Evolutionary conservation across 2,113 vertebrate genomes (phyloP).

Genomic region (Myotis brandtii): DNA sequence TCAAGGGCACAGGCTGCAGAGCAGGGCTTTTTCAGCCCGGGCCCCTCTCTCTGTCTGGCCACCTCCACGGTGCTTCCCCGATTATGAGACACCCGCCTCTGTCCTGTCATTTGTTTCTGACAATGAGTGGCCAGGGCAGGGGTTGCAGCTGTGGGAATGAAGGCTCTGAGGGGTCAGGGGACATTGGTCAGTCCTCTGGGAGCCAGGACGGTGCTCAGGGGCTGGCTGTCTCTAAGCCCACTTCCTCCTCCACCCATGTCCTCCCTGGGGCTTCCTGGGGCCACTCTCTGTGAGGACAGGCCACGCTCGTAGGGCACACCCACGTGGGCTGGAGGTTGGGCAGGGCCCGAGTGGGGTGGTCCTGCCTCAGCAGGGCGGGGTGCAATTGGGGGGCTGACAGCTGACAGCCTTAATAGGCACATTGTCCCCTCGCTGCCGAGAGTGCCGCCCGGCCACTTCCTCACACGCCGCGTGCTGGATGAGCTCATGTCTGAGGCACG

Average conservation of each 20-base stretch:
- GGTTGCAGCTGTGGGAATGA: background rate
- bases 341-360: constrained; percentile 54
- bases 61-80: background rate
- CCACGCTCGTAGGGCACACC: background rate
- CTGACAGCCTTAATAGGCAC: constrained; percentile 72
- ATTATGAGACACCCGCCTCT: background rate
- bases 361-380: background rate
- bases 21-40: accelerated
- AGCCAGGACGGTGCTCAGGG: background rate
- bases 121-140: background rate
- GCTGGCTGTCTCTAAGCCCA: background rate
- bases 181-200: background rate
- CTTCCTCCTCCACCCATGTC: background rate
- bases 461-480: constrained; percentile 5
- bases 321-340: background rate
- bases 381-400: background rate
- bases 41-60: background rate
- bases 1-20: background rate
- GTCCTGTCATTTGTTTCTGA: background rate
- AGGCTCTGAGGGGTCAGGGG: background rate
- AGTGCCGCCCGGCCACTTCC: constrained; percentile 62
- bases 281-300: background rate
- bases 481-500: constrained; percentile 62
- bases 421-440: constrained; percentile 66
- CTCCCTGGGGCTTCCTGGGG: background rate